Conservation (phyloP, 2,888 invertebrate species). For the Lypha dubia region DNA sequence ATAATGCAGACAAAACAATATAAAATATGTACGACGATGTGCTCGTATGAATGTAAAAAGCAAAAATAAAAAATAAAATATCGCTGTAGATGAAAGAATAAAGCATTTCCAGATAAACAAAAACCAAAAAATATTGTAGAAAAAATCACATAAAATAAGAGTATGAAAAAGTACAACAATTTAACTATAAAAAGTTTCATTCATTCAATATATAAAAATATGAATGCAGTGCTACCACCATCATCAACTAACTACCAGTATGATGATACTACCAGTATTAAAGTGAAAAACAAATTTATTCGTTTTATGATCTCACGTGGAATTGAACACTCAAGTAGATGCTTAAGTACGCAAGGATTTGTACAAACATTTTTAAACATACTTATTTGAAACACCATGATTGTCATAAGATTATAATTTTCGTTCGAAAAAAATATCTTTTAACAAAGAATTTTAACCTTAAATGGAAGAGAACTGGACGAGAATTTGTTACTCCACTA, state of each 20-base stretch:
- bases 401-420: constrained; percentile 2
- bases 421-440: too few species aligned
- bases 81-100: constrained; percentile 47
- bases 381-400: constrained; percentile 19
- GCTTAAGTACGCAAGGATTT: background rate
- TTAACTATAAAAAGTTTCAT: background rate
- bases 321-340: constrained; percentile 19
- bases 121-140: too few species aligned
- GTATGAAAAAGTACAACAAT: background rate
- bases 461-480: too few species aligned
- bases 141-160: background rate
- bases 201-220: constrained; percentile 16
- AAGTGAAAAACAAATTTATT: constrained; percentile 14
- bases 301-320: constrained; percentile 7
- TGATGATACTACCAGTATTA: constrained; percentile 40
- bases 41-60: background rate
- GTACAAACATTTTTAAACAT: background rate
- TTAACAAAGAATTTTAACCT: too few species aligned
- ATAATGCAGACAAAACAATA: constrained; percentile 57
- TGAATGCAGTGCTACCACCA: background rate
- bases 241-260: constrained; percentile 18
- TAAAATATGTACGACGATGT: background rate
- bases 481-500: too few species aligned
- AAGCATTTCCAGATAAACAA: constrained; percentile 37
- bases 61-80: constrained; percentile 10